Base-by-base conservation (phyloP, 2,113 vertebrate genomes). In the Plestiodon gilberti region DNA sequence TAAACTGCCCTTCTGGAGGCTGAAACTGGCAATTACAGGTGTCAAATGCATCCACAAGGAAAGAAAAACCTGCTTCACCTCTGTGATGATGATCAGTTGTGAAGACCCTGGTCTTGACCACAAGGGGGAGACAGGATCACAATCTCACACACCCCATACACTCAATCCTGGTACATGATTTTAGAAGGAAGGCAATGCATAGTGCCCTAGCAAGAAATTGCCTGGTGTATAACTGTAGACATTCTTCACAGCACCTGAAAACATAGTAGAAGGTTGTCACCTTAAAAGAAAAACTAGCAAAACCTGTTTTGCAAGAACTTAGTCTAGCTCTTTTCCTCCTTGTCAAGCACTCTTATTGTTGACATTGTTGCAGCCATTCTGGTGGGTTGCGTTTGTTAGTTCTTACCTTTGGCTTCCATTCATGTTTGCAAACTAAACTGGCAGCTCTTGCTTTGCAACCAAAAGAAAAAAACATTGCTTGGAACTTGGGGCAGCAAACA, bases 101-200 rank as follows among this genome's bases (percentile, higher is more conserved):
- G 71, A 28, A 87, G 18, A 59, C 65, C 33, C 73, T 78, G 4
- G 18, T 25, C 71, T 28, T 70, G 18, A 30, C 86, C 86, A 83
- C 81, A 38, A 71, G 82, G 33, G 86, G 62, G 86, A 83, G 81
- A 88, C 52, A 83, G 81, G 65, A 62, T 28, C 11, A 61, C 30
- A 61, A 77, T 43, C 69, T 61, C 35, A 38, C 71, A 43, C 64
- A 48, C 28, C 4, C 30, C 40, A 75, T 40, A 67, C 35, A n/a
- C 22, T 62, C 33, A 78, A 35, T 70, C 17, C 15, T 38, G 23
- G 30, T 78, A 25, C 5, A 70, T 40, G 38, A 40, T 69, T 70
- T 70, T 59, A 11, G 40, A 75, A n/a, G 70, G 55, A 30, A 59
- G 71, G 28, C 28, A 40, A 10, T 48, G 62, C 59, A 43, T 70